Percentiles rank a stretch among this genome's conserved stretches.
phyloP scores from a whole-genome alignment of 2,888 invertebrate species.

The Dicycla oo region DNA sequence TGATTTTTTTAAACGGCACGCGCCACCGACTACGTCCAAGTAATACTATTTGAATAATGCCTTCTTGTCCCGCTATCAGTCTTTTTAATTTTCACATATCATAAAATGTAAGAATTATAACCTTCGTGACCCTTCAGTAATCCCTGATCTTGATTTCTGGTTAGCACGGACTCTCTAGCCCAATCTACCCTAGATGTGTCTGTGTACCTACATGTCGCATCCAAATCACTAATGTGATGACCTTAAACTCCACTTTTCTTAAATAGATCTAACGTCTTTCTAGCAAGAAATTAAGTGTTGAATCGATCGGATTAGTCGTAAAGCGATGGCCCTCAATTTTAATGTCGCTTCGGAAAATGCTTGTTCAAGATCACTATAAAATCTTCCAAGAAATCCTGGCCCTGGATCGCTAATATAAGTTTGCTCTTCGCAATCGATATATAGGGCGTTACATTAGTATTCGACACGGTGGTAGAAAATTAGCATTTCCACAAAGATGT shows the following conservation, averaged over 20 bases:
- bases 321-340: constrained; percentile 34
- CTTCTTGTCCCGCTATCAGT: constrained; percentile 66
- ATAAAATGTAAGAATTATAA: constrained; percentile 18
- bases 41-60: constrained; percentile 78
- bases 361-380: constrained; percentile 23
- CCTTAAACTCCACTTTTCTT: constrained; percentile 18
- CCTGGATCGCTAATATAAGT: constrained; percentile 53
- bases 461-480: constrained; percentile 61
- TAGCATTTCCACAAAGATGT: constrained; percentile 64
- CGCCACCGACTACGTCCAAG: constrained; percentile 72
- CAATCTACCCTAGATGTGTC: not conserved
- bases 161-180: not conserved
- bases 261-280: not conserved
- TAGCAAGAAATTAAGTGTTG: constrained; percentile 17
- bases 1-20: constrained; percentile 83
- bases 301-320: constrained; percentile 25
- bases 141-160: not conserved
- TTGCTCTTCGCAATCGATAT: constrained; percentile 64
- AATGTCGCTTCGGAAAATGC: constrained; percentile 28
- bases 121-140: constrained; percentile 11
- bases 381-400: constrained; percentile 31
- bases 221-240: not conserved
- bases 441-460: constrained; percentile 64
- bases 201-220: not conserved
- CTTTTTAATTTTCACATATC: constrained; percentile 53